phyloP scores from a whole-genome alignment of 2,113 vertebrate species.

The Ammodytes dubius region DNA sequence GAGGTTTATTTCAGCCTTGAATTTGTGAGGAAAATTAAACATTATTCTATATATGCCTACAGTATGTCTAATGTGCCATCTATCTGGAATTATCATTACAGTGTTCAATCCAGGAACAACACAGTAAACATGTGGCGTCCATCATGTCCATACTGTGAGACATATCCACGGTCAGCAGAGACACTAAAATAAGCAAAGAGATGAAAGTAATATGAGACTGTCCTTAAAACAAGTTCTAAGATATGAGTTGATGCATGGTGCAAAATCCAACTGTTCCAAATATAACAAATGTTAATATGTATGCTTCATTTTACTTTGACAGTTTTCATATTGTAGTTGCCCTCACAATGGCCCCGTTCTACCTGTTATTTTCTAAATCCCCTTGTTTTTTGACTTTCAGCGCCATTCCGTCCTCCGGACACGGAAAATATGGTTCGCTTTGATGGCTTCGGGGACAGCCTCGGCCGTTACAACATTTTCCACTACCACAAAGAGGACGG shows the following conservation, averaged over 20 bases:
- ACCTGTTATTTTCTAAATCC: slow-evolving; percentile 8
- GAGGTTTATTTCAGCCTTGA: not conserved
- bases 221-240: not conserved
- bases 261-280: not conserved
- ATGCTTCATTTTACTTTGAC: not conserved
- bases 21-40: slow-evolving; percentile 6
- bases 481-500: slow-evolving; percentile 89
- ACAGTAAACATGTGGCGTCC: slow-evolving; percentile 44
- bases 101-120: slow-evolving; percentile 12
- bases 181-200: slow-evolving; percentile 17
- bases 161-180: slow-evolving; percentile 17
- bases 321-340: not conserved
- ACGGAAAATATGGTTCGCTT: slow-evolving; percentile 91
- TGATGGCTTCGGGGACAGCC: slow-evolving; percentile 93
- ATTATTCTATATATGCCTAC: not conserved
- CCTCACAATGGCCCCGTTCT: not conserved
- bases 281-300: not conserved
- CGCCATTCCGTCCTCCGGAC: slow-evolving; percentile 94
- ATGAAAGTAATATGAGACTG: not conserved
- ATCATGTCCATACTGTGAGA: slow-evolving; percentile 37
- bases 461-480: slow-evolving; percentile 98
- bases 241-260: not conserved
- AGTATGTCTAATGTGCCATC: not conserved
- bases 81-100: not conserved
- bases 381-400: slow-evolving; percentile 74